A percentile compares a stretch with the other conserved stretches of the same genome.
Evolutionary conservation across 2,113 vertebrate genomes (phyloP).

Genomic region (Pontoporia blainvillei): DNA sequence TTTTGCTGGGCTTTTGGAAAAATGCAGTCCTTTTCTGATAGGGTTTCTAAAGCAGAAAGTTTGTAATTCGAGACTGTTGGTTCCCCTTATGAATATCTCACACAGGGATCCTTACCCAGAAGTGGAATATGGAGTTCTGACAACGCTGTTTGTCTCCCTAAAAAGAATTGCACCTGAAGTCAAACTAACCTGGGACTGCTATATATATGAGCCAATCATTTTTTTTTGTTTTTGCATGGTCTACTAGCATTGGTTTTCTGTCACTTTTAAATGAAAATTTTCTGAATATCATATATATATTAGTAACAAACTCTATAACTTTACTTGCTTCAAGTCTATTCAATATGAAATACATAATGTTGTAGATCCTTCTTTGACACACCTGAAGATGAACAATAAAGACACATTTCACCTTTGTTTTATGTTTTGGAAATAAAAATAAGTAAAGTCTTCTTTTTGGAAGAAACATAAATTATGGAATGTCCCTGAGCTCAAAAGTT

Average conservation of each 20-base stretch:
- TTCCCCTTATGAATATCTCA: background rate
- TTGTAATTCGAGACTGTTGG: background rate
- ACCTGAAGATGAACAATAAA: background rate
- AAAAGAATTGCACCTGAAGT: background rate
- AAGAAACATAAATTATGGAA: background rate
- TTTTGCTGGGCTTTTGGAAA: background rate
- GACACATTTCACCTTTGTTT: background rate
- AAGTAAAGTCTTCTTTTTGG: background rate
- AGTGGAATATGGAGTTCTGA: background rate
- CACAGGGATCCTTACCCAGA: background rate
- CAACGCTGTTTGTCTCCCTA: background rate
- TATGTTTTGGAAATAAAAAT: background rate
- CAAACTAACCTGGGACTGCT: background rate
- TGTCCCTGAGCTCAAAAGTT: background rate
- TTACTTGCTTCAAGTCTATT: background rate
- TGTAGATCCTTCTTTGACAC: background rate
- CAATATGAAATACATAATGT: background rate
- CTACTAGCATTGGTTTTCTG: background rate
- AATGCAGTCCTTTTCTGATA: background rate
- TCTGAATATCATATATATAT: background rate
- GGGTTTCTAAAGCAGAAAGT: background rate
- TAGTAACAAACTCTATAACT: background rate
- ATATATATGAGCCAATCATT: background rate
- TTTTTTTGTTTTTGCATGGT: background rate
- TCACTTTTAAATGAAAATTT: background rate